Base-by-base conservation (phyloP, 2,888 invertebrate genomes). In the Hypercompe scribonia region DNA sequence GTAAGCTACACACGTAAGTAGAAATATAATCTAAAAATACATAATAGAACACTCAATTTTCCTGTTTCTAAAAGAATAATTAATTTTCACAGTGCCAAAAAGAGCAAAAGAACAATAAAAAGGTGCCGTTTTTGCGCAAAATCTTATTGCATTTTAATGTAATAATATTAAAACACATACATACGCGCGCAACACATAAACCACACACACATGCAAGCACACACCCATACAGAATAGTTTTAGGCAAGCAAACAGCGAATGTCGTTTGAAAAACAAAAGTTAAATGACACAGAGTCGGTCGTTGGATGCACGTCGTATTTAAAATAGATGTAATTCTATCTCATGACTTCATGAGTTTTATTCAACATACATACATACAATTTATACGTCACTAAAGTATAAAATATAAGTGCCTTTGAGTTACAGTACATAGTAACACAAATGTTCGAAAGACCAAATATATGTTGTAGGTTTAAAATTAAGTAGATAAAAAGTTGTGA, bases 261-360 rank as follows among this genome's bases (percentile, higher is more conserved):
- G 88, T 89, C 88, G 85, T 89, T 89, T 89, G 86, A 88, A 89
- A 88, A 89, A 84, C 89, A 89, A 88, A 71, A 89, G 89, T 88
- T 89, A 86, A 88, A 86, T 71, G 89, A 87, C 88, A 73, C 81
- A 54, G 42, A 15, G 33, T 1, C 50, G 69, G 71, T 63, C 71
- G 65, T 63, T 33, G 61, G 42, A 77, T 70, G 50, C 39, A 68
- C n/a, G 46, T 46, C 65, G 64, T 69, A 39, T 75, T 69, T 69
- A 67, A 69, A 75, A 70, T 72, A 72, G 36, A 66, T 72, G 46
- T 66, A 68, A 66, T 21, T 34, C 39, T 65, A 61, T 36, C 28
- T 70, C 46, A 58, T 61, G 68, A 39, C 39, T 54, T 61, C 39
- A 39, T 69, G 58, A 24, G 24, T 21, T 54, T 61, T 68, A 31